Evolutionary conservation across 2,888 invertebrate genomes (phyloP).

Genomic region (Isoperla grammatica): DNA sequence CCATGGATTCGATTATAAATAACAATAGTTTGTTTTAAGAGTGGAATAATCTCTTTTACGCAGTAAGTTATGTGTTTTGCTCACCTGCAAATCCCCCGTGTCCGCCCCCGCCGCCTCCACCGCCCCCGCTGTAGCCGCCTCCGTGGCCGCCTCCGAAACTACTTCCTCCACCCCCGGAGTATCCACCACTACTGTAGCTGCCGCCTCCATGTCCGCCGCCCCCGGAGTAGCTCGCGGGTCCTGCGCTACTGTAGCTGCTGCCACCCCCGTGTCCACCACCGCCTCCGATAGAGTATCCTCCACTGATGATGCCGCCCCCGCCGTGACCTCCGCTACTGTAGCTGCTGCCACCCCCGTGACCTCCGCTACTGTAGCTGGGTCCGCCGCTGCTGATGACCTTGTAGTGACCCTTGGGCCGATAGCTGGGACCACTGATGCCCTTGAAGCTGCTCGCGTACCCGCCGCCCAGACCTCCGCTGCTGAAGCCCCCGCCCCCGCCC

Average conservation of each 20-base stretch:
- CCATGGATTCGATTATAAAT: no score
- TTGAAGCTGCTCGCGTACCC: background rate
- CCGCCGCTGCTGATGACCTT: no score
- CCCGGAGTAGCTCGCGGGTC: no score
- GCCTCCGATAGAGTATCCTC: background rate
- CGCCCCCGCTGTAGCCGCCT: no score
- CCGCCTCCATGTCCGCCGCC: no score
- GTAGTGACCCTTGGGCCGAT: background rate
- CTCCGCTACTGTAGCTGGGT: background rate
- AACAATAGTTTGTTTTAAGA: no score
- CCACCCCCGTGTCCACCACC: no score
- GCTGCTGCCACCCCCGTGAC: constrained; percentile 15
- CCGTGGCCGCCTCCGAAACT: no score
- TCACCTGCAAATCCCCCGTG: constrained; percentile 7
- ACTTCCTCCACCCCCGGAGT: no score
- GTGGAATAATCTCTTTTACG: no score
- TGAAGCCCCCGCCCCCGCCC: background rate
- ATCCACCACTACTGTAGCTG: no score
- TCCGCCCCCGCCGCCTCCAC: constrained; percentile 3
- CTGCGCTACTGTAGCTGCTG: no score
- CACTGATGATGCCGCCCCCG: background rate
- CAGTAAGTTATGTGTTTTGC: background rate
- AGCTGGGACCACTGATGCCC: background rate
- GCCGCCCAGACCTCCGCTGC: constrained; percentile 9
- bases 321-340: constrained; percentile 13